These are phyloP conservation scores for Pterocles gutturalis DNA, from an alignment of 2,113 vertebrate genomes.

Conservation along the genomic window DNA sequence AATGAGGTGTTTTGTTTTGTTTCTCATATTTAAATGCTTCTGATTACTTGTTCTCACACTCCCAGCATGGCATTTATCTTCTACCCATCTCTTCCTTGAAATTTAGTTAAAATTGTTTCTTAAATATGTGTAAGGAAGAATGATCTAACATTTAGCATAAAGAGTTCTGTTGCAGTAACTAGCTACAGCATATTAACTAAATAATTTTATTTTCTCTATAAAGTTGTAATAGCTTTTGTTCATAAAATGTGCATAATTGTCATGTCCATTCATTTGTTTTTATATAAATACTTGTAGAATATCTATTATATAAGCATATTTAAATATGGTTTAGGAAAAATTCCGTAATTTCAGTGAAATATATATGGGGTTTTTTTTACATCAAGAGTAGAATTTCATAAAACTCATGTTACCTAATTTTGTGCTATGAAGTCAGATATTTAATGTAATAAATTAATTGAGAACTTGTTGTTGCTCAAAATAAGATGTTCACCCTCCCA, in stretches of 20 bases:
- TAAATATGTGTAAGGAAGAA: neutral
- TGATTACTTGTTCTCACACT: neutral
- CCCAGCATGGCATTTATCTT: neutral
- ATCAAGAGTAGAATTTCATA: neutral
- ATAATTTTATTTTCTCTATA: neutral
- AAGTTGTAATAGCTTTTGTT: neutral
- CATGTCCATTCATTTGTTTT: neutral
- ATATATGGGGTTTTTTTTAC: neutral
- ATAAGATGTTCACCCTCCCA: neutral
- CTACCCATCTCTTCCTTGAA: neutral
- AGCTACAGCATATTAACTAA: neutral
- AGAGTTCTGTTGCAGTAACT: neutral
- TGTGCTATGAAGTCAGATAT: neutral
- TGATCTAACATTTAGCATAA: neutral
- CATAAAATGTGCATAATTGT: neutral
- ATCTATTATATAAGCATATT: neutral
- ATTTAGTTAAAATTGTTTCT: neutral
- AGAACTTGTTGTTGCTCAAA: neutral
- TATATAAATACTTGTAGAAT: neutral
- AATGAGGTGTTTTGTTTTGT: neutral
- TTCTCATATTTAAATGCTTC: neutral
- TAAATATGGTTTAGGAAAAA: neutral
- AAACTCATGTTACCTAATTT: neutral
- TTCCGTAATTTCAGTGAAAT: rapidly evolving
- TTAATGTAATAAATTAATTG: neutral